Evolutionary conservation across 2,797 vertebrate species (phyloP).

Genomic region (Malurus leucopterus): DNA sequence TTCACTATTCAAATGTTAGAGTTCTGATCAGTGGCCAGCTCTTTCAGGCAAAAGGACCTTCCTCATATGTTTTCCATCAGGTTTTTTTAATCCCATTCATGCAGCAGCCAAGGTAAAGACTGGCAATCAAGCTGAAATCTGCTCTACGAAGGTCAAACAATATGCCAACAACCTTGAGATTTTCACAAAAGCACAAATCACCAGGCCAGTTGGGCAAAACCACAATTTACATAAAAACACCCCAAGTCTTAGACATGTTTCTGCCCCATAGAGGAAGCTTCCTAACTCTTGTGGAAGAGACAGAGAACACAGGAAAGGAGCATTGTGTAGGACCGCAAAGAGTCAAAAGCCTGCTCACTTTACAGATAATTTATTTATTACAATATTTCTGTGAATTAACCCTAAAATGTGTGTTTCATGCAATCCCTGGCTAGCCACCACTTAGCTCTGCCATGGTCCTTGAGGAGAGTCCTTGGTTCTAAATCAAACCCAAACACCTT

Average conservation of each 20-base stretch:
- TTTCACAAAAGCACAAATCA: background rate
- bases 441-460: background rate
- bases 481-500: background rate
- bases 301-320: background rate
- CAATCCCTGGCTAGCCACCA: background rate
- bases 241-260: background rate
- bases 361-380: background rate
- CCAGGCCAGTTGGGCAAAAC: background rate
- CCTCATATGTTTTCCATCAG: background rate
- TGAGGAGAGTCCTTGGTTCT: background rate
- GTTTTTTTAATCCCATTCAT: background rate
- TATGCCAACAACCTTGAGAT: background rate
- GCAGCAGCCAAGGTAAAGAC: background rate
- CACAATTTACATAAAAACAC: background rate
- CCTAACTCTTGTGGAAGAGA: background rate
- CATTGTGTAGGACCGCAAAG: background rate
- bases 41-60: background rate
- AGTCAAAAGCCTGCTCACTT: background rate
- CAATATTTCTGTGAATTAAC: background rate
- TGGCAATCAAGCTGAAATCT: background rate
- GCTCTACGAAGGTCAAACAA: background rate
- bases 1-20: background rate
- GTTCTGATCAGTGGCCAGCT: background rate
- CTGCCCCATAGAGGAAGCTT: fast-evolving
- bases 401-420: background rate